Evolutionary conservation across 2,888 invertebrate genomes (phyloP).

Genomic region (Melipona beecheii): DNA sequence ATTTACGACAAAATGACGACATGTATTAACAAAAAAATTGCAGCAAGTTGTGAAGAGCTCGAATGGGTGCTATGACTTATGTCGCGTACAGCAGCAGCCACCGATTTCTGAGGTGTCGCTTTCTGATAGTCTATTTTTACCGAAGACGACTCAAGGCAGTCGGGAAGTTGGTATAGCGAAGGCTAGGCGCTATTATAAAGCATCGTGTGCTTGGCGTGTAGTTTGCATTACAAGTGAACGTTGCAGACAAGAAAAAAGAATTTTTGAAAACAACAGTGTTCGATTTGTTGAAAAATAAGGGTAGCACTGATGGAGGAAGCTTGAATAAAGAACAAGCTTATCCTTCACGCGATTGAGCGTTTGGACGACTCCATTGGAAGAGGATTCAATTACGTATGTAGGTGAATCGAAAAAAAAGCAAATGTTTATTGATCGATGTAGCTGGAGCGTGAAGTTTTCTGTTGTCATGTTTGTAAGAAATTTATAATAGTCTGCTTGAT

Average conservation of each 20-base stretch:
- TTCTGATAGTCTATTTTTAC: constrained; percentile 81
- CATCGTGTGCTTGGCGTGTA: constrained; percentile 74
- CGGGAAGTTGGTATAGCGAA: constrained; percentile 77
- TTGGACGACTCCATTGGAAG: constrained; percentile 18
- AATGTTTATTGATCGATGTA: constrained; percentile 12
- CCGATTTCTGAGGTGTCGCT: constrained; percentile 78
- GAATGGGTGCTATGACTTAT: constrained; percentile 37
- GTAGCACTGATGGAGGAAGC: neutral
- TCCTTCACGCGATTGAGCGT: neutral
- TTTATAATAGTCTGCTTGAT: constrained; percentile 38
- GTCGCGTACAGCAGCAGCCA: constrained; percentile 47
- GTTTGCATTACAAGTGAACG: constrained; percentile 71
- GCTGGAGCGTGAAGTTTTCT: constrained; percentile 18
- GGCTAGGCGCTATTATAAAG: constrained; percentile 78
- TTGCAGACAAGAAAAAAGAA: constrained; percentile 28
- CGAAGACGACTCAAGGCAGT: constrained; percentile 75
- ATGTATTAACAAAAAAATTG: neutral
- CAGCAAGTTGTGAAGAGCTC: neutral
- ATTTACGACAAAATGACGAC: constrained; percentile 4
- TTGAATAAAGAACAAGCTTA: neutral
- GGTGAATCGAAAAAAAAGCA: constrained; percentile 29
- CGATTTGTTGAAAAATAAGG: neutral
- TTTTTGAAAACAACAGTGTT: constrained; percentile 18
- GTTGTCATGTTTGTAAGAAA: constrained; percentile 7
- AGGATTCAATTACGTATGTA: constrained; percentile 62